Percentiles rank a stretch among this genome's conserved stretches.
phyloP scores from a whole-genome alignment of 2,797 vertebrate genomes.

The Oreochromis grahami region DNA sequence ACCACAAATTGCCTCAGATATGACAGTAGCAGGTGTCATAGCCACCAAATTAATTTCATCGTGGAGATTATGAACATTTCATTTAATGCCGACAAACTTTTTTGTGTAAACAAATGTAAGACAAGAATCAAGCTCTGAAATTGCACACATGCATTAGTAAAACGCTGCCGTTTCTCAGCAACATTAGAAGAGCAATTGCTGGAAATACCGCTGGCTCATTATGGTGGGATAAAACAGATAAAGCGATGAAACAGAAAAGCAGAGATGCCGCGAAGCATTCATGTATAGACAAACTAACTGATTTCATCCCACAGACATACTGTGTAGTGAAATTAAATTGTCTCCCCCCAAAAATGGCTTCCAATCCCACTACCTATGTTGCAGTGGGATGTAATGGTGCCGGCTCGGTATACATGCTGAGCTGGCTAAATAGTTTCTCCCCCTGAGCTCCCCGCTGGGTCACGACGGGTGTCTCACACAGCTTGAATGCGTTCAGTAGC shows the following conservation, averaged over 20 bases:
- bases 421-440: constrained; percentile 38
- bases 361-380: constrained; percentile 35
- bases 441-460: constrained; percentile 37
- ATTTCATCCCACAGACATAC: constrained; percentile 36
- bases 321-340: constrained; percentile 50
- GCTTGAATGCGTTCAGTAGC: constrained; percentile 27
- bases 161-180: not conserved
- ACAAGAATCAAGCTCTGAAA: not conserved
- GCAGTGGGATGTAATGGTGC: constrained; percentile 45
- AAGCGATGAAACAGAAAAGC: not conserved
- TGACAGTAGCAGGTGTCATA: not conserved
- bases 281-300: constrained; percentile 11
- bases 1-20: not conserved
- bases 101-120: not conserved
- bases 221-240: not conserved
- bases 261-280: constrained; percentile 2
- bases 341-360: constrained; percentile 34
- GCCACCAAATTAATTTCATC: not conserved
- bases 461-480: constrained; percentile 39
- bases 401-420: constrained; percentile 37
- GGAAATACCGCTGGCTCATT: not conserved
- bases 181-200: not conserved
- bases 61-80: not conserved
- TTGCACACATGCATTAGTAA: not conserved
- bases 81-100: not conserved